phyloP scores from a whole-genome alignment of 2,113 vertebrate genomes.

The Addax nasomaculatus region DNA sequence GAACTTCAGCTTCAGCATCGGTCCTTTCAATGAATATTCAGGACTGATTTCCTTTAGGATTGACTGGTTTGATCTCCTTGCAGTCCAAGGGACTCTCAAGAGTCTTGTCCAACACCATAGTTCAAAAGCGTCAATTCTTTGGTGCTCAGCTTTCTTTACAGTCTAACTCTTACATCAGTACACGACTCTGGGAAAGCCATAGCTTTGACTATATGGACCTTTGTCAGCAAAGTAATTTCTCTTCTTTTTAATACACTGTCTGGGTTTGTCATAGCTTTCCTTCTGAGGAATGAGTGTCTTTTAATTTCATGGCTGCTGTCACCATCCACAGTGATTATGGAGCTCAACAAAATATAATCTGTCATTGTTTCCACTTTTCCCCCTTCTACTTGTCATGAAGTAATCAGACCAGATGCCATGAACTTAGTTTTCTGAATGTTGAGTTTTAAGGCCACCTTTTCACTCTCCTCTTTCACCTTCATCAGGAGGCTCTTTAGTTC shows the following conservation, averaged over 20 bases:
- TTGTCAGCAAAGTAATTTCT: not conserved
- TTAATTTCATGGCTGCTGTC: not conserved
- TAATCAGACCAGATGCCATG: not conserved
- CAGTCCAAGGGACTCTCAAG: not conserved
- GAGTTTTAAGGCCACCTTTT: not conserved
- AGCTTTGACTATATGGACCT: not conserved
- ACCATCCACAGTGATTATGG: rapidly evolving
- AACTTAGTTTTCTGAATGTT: not conserved
- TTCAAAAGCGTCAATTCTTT: not conserved
- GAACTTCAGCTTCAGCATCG: not conserved
- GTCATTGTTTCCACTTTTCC: not conserved
- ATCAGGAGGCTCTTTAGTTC: not conserved
- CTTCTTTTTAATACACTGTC: not conserved
- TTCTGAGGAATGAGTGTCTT: not conserved
- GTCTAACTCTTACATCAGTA: not conserved
- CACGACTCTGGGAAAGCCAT: not conserved
- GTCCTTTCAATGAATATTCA: not conserved
- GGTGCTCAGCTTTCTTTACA: not conserved
- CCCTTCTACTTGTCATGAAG: not conserved
- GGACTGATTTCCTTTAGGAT: not conserved
- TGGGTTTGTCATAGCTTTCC: not conserved
- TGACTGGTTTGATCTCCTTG: not conserved
- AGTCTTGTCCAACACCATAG: not conserved
- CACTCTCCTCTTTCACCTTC: not conserved
- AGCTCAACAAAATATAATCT: not conserved